Evolutionary conservation across 2,113 vertebrate genomes (phyloP).

Genomic region (Micronisus gabar): DNA sequence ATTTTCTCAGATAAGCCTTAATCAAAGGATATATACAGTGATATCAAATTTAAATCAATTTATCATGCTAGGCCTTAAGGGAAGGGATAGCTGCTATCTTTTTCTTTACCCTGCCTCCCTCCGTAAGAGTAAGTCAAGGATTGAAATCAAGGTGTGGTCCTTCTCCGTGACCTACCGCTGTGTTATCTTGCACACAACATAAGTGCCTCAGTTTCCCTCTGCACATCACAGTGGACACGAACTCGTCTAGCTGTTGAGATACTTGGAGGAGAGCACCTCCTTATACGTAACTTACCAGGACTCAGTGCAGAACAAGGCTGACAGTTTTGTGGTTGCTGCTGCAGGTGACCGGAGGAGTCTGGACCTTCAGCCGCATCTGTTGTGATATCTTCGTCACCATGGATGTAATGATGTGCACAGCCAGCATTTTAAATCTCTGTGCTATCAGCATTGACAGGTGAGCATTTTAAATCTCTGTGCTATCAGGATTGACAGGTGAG

Average conservation of each 20-base stretch:
- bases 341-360: constrained; percentile 84
- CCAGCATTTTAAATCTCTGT: constrained; percentile 96
- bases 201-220: not conserved
- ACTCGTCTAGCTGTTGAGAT: not conserved
- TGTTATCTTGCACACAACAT: not conserved
- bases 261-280: not conserved
- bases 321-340: constrained; percentile 33
- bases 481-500: constrained; percentile 97
- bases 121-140: not conserved
- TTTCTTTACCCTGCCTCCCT: not conserved
- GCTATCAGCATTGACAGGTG: constrained; percentile 98
- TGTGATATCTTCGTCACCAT: constrained; percentile 93
- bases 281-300: not conserved
- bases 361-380: constrained; percentile 89
- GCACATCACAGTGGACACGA: not conserved
- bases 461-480: constrained; percentile 95
- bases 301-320: not conserved
- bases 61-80: not conserved
- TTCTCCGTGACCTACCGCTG: not conserved
- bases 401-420: constrained; percentile 98
- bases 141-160: not conserved
- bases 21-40: not conserved
- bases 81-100: not conserved
- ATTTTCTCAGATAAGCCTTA: constrained; percentile 31
- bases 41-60: not conserved